A percentile compares a stretch with the other conserved stretches of the same genome.
Evolutionary conservation across 2,113 vertebrate genomes (phyloP).

Genomic region (Fukomys damarensis): DNA sequence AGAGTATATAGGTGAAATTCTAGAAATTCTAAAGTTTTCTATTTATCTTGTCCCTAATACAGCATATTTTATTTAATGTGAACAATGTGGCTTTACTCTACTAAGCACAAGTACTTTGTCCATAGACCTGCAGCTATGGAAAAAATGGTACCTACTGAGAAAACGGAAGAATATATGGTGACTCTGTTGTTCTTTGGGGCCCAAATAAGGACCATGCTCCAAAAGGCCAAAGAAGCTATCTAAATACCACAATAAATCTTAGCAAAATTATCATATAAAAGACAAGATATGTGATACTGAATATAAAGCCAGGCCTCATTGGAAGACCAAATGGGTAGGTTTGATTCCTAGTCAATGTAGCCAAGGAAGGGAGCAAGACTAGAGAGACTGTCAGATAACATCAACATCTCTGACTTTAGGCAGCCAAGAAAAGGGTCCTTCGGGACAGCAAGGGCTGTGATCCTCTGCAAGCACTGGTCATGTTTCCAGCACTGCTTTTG

Average conservation of each 20-base stretch:
- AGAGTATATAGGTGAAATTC: not conserved
- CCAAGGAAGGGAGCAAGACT: not conserved
- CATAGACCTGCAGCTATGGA: not conserved
- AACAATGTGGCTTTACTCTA: not conserved
- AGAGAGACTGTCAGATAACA: not conserved
- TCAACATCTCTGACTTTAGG: not conserved
- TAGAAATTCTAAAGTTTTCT: not conserved
- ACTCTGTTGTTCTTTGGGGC: not conserved
- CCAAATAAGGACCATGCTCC: not conserved
- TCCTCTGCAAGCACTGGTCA: not conserved
- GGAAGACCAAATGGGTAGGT: not conserved
- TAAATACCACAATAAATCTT: not conserved
- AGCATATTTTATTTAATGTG: not conserved
- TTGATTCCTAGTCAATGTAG: not conserved
- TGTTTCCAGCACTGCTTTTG: not conserved
- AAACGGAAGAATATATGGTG: not conserved
- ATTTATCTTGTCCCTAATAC: slow-evolving; percentile 3
- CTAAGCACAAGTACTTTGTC: not conserved
- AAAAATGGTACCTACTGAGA: not conserved
- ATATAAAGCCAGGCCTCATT: not conserved
- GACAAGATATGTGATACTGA: not conserved
- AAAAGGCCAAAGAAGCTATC: not conserved
- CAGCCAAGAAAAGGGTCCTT: not conserved
- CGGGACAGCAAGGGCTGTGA: not conserved
- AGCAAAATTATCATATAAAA: not conserved